Base-by-base conservation (phyloP, 2,113 vertebrate species). In the Hymenochirus boettgeri region DNA sequence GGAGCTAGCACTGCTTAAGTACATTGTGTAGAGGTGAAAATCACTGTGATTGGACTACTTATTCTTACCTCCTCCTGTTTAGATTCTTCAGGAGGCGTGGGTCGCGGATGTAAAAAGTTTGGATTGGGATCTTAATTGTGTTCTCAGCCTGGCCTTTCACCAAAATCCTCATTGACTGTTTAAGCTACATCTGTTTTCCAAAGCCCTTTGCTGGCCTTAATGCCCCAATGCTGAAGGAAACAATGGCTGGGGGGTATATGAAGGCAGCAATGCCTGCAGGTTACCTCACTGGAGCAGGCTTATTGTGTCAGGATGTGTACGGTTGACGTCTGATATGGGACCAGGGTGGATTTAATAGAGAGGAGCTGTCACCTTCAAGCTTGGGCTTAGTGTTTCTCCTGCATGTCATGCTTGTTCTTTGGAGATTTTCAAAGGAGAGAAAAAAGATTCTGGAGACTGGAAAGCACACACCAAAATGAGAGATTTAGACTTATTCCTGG, bases 61-160 rank as follows among this genome's bases (percentile, higher is more conserved):
- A 57, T 62, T 24, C 35, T 42, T 42, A n/a, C n/a, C 39, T 15
- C 11, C 17, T 53, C 39, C 63, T 62, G 77, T 72, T 4, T 79
- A 99, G 96, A 99, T 98, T 78, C 94, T 98, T 73, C 95, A 99
- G 61, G 95, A 98, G n/a, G 75, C 86, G 96, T 86, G 96, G 96
- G 39, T 99, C 96, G 3, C 86, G 96, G 83, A 98, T 99, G 95
- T 99, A 79, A 90, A 56, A 69, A 29, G 50, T 18, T 26, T 8
- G 29, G 9, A 55, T 23, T 18, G 59, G 42, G 4, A 39, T 70
- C 54, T 60, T 8, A 67, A 69, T 57, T n/a, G 2, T 65, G 51
- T 26, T 54, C 70, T 25, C 51, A 35, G 62, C 72, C 26, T 1
- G 69, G 61, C 64, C 57, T 35, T 27, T 56, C 50, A 67, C 55